phyloP scores from a whole-genome alignment of 2,797 vertebrate genomes.

The Anguilla megastoma region DNA sequence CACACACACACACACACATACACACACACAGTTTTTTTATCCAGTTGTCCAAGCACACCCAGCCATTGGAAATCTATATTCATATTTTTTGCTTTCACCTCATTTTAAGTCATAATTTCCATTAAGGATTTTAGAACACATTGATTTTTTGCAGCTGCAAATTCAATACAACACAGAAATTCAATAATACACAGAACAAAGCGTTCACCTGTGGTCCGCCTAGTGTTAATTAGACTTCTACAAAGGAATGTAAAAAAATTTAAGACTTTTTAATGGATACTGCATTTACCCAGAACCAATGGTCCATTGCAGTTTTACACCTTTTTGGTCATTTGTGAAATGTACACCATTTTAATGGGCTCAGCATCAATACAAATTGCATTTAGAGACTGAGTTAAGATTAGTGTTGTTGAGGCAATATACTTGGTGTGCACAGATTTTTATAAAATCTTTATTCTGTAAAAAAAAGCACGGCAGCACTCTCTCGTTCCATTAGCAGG shows the following conservation, averaged over 20 bases:
- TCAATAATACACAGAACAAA: background rate
- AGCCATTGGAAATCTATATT: background rate
- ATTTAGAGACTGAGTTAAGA: background rate
- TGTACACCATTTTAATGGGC: background rate
- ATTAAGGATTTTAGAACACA: background rate
- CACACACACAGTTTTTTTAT: background rate
- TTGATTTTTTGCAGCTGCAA: background rate
- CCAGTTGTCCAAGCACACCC: background rate
- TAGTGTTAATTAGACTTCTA: background rate
- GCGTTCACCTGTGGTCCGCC: background rate
- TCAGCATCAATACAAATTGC: background rate
- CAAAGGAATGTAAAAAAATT: background rate
- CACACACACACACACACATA: background rate
- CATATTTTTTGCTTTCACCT: background rate
- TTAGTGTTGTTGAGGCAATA: constrained; percentile 34
- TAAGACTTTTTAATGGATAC: background rate
- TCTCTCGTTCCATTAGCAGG: constrained; percentile 27
- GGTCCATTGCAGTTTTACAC: background rate
- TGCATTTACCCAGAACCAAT: background rate
- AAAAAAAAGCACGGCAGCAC: background rate
- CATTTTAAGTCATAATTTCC: background rate
- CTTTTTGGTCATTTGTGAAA: background rate
- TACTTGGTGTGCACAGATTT: constrained; percentile 12
- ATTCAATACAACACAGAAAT: background rate
- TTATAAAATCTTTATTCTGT: constrained; percentile 22